Evolutionary conservation across 2,113 vertebrate species (phyloP), one percentile per base, ranked within the genome.

Genomic region (Sander lucioperca): DNA sequence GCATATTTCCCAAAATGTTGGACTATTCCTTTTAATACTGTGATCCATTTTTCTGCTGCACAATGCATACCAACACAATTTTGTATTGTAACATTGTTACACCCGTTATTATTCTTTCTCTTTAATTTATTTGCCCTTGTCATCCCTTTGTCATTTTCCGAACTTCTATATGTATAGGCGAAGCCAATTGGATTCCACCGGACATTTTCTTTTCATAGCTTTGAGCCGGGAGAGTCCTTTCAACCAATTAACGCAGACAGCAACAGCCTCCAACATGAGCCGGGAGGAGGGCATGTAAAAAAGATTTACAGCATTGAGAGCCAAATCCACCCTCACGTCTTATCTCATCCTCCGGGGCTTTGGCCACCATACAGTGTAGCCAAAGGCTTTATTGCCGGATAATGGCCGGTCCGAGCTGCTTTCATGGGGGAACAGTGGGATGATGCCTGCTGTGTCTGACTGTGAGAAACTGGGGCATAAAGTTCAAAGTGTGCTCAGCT

Each of bases 171-270:
- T 71, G 77, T 50, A 59, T 63, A 53, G 33, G 39, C 71, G 63
- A 83, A 75, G 39, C 88, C 74, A 79, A 80, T 82, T 33, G 16
- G 70, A 76, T 84, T 79, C 65, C 43, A 19, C 15, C 5, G 10
- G 74, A 87, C 75, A 51, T 89, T 91, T 87, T 80, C 68, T 74
- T 81, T 80, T 82, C 83, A 84, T 79, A 79, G 85, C 80, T 83
- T 53, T 56, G 65, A 86, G 85, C 84, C 5, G 25, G 10, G 57
- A 80, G 63, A 88, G 86, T 88, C 83, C 66, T 92, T 86, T 90
- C 77, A 88, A 75, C 84, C 90, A 92, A 91, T 93, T 92, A 92
- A 87, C 83, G 82, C 86, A 45, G 78, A 82, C 74, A 81, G 88
- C 82, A 83, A 79, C 67, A 59, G 86, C 74, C 61, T 79, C 86